Evolutionary conservation across 2,113 vertebrate genomes (phyloP).

Genomic region (Hippocampus guttulatus): DNA sequence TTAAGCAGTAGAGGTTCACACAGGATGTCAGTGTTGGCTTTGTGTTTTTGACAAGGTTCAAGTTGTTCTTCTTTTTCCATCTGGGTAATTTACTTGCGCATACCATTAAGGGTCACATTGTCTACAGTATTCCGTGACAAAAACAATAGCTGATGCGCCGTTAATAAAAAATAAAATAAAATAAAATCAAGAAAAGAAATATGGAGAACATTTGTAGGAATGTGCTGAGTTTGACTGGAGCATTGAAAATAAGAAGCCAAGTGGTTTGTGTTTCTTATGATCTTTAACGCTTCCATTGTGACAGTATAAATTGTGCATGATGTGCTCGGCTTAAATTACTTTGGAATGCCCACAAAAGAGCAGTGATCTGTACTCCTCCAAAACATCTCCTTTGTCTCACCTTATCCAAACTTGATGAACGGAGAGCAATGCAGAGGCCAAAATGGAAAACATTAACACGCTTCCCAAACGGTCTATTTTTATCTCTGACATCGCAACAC

Average conservation of each 20-base stretch:
- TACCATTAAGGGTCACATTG: conserved; percentile 69
- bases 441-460: conserved; percentile 53
- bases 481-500: conserved; percentile 52
- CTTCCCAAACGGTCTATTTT: conserved; percentile 53
- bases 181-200: conserved; percentile 43
- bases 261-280: conserved; percentile 64
- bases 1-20: not conserved
- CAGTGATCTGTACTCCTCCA: conserved; percentile 10
- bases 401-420: conserved; percentile 30
- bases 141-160: conserved; percentile 67
- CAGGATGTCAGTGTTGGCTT: conserved; percentile 30
- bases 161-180: not conserved
- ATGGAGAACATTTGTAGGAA: conserved; percentile 60
- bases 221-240: conserved; percentile 57
- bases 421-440: conserved; percentile 25
- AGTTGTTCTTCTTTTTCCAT: conserved; percentile 45
- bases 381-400: conserved; percentile 16
- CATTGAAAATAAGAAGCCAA: conserved; percentile 70
- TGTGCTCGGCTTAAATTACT: conserved; percentile 18
- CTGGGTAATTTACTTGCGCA: conserved; percentile 45
- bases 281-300: conserved; percentile 55
- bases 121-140: conserved; percentile 52
- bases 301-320: conserved; percentile 41
- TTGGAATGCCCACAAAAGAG: conserved; percentile 15
- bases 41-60: conserved; percentile 45